phyloP scores from a whole-genome alignment of 2,888 invertebrate genomes.

The Heliconius erato region DNA sequence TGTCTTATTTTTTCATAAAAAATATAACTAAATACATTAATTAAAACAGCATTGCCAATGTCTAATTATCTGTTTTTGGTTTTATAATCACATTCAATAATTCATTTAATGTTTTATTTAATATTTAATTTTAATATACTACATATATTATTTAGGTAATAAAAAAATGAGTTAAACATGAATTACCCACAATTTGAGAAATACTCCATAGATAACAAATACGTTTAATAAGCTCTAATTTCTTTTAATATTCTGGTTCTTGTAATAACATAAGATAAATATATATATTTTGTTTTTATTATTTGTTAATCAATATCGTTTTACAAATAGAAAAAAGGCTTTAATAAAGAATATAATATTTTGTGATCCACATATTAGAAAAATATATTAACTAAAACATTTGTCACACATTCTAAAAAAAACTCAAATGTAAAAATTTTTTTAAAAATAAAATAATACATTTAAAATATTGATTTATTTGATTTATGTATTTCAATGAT shows the following conservation, averaged over 20 bases:
- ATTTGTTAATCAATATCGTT: no score
- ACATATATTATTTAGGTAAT: not conserved
- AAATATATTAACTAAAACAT: not conserved
- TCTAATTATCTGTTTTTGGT: not conserved
- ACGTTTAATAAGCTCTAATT: no score
- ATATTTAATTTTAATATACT: no score
- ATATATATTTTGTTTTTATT: no score
- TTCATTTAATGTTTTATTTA: no score
- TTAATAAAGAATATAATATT: no score
- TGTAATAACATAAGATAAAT: no score
- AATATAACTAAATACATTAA: not conserved
- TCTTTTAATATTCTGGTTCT: no score
- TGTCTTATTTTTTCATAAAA: slow-evolving; percentile 10
- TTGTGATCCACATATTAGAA: not conserved
- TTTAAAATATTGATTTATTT: not conserved
- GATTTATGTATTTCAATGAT: slow-evolving; percentile 17
- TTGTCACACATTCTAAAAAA: not conserved
- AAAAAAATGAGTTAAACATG: no score
- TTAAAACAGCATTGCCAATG: not conserved
- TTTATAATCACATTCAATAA: not conserved
- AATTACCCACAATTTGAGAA: not conserved
- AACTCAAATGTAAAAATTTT: not conserved
- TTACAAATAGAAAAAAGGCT: no score
- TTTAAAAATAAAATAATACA: not conserved
- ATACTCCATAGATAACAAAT: not conserved